These are phyloP conservation scores for Drosophila kikkawai DNA, from an alignment of 1,140 invertebrate species.

Conservation along the genomic window DNA sequence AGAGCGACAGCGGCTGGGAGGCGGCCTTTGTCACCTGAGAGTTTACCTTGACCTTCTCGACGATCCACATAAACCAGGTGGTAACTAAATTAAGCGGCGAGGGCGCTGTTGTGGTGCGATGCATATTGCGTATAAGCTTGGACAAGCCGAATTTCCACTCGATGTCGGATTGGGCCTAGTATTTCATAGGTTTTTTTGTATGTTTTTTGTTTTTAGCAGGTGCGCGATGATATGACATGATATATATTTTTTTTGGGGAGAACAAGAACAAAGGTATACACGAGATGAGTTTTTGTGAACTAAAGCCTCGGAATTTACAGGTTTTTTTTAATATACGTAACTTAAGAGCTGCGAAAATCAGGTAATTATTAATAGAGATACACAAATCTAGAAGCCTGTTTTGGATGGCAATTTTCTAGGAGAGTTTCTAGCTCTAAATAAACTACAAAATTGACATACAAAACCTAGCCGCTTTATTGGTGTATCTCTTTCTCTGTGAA, in stretches of 20 bases:
- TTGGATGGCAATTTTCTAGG: slow-evolving; percentile 60
- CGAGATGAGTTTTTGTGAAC: slow-evolving; percentile 65
- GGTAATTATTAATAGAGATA: slow-evolving; percentile 60
- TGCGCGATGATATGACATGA: slow-evolving; percentile 42
- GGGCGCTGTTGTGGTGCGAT: slow-evolving; percentile 98
- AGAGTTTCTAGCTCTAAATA: neutral
- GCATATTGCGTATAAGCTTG: slow-evolving; percentile 99
- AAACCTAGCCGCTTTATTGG: slow-evolving; percentile 70
- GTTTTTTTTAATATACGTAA: slow-evolving; percentile 44
- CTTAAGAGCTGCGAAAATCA: slow-evolving; percentile 76
- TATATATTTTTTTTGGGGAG: slow-evolving; percentile 28
- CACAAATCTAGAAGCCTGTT: slow-evolving; percentile 66
- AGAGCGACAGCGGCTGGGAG: slow-evolving; percentile 39
- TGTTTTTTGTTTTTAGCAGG: slow-evolving; percentile 30
- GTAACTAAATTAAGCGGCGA: slow-evolving; percentile 98
- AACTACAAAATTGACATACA: slow-evolving; percentile 59
- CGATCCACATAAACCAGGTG: slow-evolving; percentile 94
- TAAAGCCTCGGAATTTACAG: slow-evolving; percentile 37
- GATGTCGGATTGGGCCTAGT: slow-evolving; percentile 98
- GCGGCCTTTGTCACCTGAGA: slow-evolving; percentile 26
- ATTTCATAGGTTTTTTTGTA: slow-evolving; percentile 78
- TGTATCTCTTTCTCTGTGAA: slow-evolving; percentile 39
- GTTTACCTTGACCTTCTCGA: slow-evolving; percentile 90
- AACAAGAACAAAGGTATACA: slow-evolving; percentile 73
- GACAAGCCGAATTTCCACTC: slow-evolving; percentile 99